These are phyloP conservation scores for Nesogale talazaci DNA, from an alignment of 2,113 vertebrate species.

Conservation along the genomic window DNA sequence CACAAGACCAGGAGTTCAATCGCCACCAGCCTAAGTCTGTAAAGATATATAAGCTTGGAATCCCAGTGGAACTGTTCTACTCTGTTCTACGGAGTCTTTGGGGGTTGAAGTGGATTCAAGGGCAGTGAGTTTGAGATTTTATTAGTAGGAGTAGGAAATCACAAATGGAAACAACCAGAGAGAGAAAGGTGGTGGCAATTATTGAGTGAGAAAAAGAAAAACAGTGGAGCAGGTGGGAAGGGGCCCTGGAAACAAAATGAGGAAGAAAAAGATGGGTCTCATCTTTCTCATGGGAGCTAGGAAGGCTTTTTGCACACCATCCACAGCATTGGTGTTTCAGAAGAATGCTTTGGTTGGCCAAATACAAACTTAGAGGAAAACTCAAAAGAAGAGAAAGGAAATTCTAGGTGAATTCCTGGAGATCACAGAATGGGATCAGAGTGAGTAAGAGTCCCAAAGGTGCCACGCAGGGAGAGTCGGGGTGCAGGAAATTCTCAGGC, in stretches of 20 bases:
- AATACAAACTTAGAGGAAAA: not conserved
- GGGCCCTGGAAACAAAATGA: not conserved
- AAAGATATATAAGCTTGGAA: too few species aligned
- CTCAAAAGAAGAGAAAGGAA: not conserved
- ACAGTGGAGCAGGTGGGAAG: not conserved
- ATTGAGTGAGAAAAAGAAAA: constrained; percentile 24
- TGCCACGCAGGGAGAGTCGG: not conserved
- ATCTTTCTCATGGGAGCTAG: not conserved
- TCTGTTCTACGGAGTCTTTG: too few species aligned
- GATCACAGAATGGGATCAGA: not conserved
- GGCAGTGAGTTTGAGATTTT: too few species aligned
- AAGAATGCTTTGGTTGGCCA: not conserved
- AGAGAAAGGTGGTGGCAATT: not conserved
- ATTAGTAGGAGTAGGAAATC: not conserved
- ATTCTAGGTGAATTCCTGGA: not conserved
- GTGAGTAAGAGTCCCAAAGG: not conserved
- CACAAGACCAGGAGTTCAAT: too few species aligned
- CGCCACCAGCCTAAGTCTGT: too few species aligned
- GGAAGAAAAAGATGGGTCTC: not conserved
- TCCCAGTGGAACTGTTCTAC: too few species aligned
- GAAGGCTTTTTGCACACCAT: not conserved
- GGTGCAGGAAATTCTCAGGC: not conserved
- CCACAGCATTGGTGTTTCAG: too few species aligned
- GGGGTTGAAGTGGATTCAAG: too few species aligned
- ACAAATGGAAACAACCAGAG: not conserved